A percentile compares a stretch with the other conserved stretches of the same genome.
phyloP scores from a whole-genome alignment of 2,888 invertebrate genomes.

The Thecocarcelia acutangulata region DNA sequence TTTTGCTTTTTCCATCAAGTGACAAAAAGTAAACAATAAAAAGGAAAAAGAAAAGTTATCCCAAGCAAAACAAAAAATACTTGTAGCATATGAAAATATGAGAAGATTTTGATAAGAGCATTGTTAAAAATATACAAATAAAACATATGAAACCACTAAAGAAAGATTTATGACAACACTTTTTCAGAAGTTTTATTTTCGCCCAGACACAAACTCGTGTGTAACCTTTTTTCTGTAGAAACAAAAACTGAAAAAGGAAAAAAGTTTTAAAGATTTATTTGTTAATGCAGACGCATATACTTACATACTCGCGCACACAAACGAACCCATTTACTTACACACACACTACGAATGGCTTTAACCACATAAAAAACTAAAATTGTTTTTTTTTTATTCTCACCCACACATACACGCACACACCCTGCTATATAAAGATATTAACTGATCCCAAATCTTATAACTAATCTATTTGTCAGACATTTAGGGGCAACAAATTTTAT shows the following conservation, averaged over 20 bases:
- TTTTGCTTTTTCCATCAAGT: constrained; percentile 20
- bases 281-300: background rate
- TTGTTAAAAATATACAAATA: constrained; percentile 58
- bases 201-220: background rate
- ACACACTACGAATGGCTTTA: background rate
- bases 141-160: constrained; percentile 68
- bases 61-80: background rate
- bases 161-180: constrained; percentile 68
- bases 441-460: constrained; percentile 1
- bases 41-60: constrained; percentile 4
- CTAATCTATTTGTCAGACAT: constrained; percentile 11
- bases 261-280: constrained; percentile 24
- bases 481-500: background rate
- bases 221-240: background rate
- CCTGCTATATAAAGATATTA: background rate
- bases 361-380: background rate
- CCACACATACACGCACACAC: background rate
- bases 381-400: background rate
- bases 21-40: constrained; percentile 7
- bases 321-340: background rate
- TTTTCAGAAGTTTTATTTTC: constrained; percentile 24
- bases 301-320: background rate
- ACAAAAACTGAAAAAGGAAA: background rate
- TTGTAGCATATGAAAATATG: constrained; percentile 39
- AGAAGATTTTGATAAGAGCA: constrained; percentile 57